Evolutionary conservation across 2,888 invertebrate species (phyloP).

Genomic region (Cerastis rubricosa): DNA sequence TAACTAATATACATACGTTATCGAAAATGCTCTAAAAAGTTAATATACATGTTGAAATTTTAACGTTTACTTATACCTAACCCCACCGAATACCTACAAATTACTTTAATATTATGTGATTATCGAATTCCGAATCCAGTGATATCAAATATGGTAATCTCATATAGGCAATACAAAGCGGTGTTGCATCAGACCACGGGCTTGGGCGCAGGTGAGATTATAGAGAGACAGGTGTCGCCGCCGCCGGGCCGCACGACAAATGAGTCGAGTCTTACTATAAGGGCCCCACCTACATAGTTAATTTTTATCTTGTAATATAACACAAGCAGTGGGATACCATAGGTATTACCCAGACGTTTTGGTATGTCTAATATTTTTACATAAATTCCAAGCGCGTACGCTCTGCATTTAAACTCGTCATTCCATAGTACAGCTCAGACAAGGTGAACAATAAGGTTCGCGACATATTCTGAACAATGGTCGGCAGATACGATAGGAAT

Average conservation of each 20-base stretch:
- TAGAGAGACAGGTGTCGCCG: conserved; percentile 51
- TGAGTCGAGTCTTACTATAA: conserved; percentile 26
- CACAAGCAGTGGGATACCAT: conserved; percentile 36
- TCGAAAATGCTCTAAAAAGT: not conserved
- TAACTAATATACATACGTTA: not conserved
- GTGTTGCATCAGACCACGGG: conserved; percentile 54
- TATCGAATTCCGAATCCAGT: conserved; percentile 16
- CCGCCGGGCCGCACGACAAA: conserved; percentile 12
- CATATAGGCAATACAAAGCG: conserved; percentile 35
- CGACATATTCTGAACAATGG: conserved; percentile 90
- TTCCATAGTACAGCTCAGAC: conserved; percentile 79
- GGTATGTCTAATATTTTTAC: conserved; percentile 70
- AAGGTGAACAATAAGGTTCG: conserved; percentile 85
- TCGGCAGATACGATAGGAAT: conserved; percentile 86
- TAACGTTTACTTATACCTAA: not conserved
- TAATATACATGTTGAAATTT: not conserved
- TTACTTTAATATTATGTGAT: conserved; percentile 11
- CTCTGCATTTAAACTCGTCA: conserved; percentile 85
- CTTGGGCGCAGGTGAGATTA: conserved; percentile 39
- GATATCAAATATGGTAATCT: conserved; percentile 39
- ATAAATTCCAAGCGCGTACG: conserved; percentile 82
- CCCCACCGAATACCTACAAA: not conserved
- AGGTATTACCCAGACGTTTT: conserved; percentile 52
- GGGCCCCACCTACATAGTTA: conserved; percentile 38
- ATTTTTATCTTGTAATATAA: conserved; percentile 33